Conservation (phyloP, 2,888 invertebrate genomes). For the Pandemis cinnamomeana region DNA sequence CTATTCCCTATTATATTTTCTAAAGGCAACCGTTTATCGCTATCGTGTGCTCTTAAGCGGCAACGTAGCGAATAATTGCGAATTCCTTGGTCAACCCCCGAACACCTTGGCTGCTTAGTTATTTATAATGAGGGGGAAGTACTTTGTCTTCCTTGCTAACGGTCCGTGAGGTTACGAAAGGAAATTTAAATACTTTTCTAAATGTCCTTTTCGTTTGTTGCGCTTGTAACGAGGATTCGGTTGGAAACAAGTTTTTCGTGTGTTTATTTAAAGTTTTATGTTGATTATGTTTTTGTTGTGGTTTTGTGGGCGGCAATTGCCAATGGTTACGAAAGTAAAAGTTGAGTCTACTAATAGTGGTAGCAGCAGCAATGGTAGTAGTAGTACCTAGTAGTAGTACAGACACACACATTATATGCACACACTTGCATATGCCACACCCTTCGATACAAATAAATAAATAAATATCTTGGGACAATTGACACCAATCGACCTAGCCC, state of each 20-base stretch:
- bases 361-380: too few species aligned
- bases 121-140: conserved; percentile 40
- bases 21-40: background rate
- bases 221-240: background rate
- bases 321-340: too few species aligned
- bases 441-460: too few species aligned
- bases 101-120: conserved; percentile 40
- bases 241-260: background rate
- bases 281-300: too few species aligned
- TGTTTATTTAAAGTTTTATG: background rate
- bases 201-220: conserved; percentile 4
- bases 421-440: too few species aligned
- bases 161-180: conserved; percentile 9
- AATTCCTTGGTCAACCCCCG: conserved; percentile 42
- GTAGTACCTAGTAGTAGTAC: too few species aligned
- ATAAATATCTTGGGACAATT: too few species aligned
- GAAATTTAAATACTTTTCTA: conserved; percentile 19
- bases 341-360: too few species aligned
- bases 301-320: too few species aligned
- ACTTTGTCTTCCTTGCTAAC: conserved; percentile 38
- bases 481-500: too few species aligned
- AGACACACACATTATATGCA: too few species aligned
- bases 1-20: background rate
- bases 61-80: conserved; percentile 36
- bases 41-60: background rate